Evolutionary conservation across 2,113 vertebrate genomes (phyloP), one percentile per base, ranked within the genome.

Genomic region (Baryphthengus martii): DNA sequence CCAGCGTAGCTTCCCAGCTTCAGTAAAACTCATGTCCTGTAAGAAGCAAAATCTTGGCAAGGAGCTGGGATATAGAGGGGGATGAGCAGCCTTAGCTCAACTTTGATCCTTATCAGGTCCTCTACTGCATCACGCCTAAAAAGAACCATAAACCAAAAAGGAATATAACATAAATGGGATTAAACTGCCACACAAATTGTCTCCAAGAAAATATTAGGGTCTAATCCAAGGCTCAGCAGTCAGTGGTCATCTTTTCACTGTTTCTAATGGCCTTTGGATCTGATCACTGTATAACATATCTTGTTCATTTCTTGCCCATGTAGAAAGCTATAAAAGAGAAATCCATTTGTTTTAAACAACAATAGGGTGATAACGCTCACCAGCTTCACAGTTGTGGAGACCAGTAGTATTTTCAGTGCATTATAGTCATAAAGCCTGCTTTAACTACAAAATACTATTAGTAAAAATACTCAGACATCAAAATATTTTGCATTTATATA

Each of bases 1-100:
- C 26, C 66, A 44, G 40, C 0, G 0, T 8, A 55, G 52, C 37
- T 84, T 59, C 73, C 26, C 1, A 0, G 26, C 37, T 73, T 73
- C 80, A 52, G 58, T 16, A 76, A 65, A 90, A 39, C 4, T 35
- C 25, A 29, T 3, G 4, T n/a, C 40, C 55, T 56, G 26, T 0
- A 1, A 86, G 59, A 84, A 35, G 28, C 9, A 73, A 84, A 73
- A 11, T 5, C 18, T 53, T 62, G 24, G 8, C 37, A 5, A 0
- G 40, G 73, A 89, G 59, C 8, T 12, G 18, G 42, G 65, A 55
- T 50, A 35, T 21, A 72, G 39, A 37, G 4, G 2, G 17, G 18
- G 26, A 74, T 10, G 10, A 84, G 40, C 11, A 77, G 65, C 59
- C 18, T 63, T 73, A 73, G 49, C 44, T 52, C 73, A 73, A 0